Conservation (phyloP, 2,888 invertebrate genomes). For the Ennomos fuscantarius region DNA sequence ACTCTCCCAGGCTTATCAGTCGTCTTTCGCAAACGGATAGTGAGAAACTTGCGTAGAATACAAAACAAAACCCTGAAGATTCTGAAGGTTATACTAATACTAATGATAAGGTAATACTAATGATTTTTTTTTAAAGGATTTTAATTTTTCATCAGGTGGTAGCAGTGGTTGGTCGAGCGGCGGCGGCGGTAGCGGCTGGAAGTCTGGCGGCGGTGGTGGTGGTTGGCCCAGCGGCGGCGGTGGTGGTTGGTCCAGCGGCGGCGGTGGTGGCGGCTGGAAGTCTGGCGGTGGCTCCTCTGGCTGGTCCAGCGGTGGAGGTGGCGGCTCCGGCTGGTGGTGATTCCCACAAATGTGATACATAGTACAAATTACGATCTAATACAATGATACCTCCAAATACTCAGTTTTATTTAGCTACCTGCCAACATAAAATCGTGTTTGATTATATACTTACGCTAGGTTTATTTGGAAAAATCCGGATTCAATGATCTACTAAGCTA, state of each 20-base stretch:
- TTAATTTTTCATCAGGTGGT: slow-evolving; percentile 28
- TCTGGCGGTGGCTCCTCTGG: slow-evolving; percentile 28
- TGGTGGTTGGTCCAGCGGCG: slow-evolving; percentile 40
- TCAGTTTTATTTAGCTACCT: slow-evolving; percentile 35
- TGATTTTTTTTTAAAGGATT: too few relatives aligned
- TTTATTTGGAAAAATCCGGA: too few relatives aligned
- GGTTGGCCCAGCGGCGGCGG: slow-evolving; percentile 41
- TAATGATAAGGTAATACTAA: too few relatives aligned
- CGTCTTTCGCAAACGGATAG: too few relatives aligned
- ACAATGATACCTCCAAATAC: slow-evolving; percentile 65
- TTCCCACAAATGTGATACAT: slow-evolving; percentile 40
- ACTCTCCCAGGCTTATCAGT: too few relatives aligned
- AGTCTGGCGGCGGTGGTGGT: slow-evolving; percentile 39
- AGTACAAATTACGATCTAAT: slow-evolving; percentile 58
- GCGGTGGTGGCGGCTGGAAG: slow-evolving; percentile 36
- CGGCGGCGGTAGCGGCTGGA: slow-evolving; percentile 41
- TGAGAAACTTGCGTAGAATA: too few relatives aligned
- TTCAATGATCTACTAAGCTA: too few relatives aligned
- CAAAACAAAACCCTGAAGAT: too few relatives aligned
- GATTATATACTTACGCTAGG: too few relatives aligned
- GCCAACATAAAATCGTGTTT: background rate
- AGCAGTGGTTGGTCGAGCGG: slow-evolving; percentile 38
- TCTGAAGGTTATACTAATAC: too few relatives aligned
- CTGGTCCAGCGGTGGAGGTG: slow-evolving; percentile 40
- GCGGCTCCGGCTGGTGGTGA: slow-evolving; percentile 73